phyloP scores from a whole-genome alignment of 2,888 invertebrate genomes.

The Celastrina argiolus region DNA sequence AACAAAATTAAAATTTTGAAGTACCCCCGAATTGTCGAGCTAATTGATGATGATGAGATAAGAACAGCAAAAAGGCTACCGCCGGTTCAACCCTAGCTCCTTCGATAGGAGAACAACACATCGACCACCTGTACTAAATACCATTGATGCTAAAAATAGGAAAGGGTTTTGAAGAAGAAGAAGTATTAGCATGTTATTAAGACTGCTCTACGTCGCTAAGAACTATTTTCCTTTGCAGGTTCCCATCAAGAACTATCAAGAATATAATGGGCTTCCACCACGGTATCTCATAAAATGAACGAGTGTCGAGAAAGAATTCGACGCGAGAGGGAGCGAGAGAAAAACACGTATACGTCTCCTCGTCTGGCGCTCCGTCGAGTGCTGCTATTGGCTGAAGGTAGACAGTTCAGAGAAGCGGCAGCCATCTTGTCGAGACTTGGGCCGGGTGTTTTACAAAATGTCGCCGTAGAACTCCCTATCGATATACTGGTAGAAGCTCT shows the following conservation, averaged over 20 bases:
- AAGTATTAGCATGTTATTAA: no score
- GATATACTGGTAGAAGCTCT: constrained; percentile 92
- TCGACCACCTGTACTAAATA: no score
- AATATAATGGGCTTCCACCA: constrained; percentile 55
- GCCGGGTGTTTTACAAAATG: constrained; percentile 86
- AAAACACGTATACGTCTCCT: constrained; percentile 80
- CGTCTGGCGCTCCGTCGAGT: constrained; percentile 83
- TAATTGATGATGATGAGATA: no score
- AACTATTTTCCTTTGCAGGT: constrained; percentile 24
- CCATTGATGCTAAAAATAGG: no score
- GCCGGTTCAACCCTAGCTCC: no score
- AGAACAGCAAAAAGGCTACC: no score
- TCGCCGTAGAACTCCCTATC: constrained; percentile 88
- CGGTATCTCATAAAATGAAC: constrained; percentile 71
- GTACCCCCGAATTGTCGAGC: no score
- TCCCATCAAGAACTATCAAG: neutral
- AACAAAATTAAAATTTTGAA: no score
- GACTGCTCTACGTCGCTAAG: neutral
- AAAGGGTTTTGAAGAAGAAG: no score
- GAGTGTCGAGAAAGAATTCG: constrained; percentile 85
- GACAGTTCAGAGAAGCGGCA: constrained; percentile 94
- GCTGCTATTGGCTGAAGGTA: constrained; percentile 89
- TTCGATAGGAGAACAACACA: no score
- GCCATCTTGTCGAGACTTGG: constrained; percentile 88
- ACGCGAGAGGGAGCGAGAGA: constrained; percentile 79